Conservation (phyloP, 2,113 vertebrate genomes). For the Peromyscus californicus region DNA sequence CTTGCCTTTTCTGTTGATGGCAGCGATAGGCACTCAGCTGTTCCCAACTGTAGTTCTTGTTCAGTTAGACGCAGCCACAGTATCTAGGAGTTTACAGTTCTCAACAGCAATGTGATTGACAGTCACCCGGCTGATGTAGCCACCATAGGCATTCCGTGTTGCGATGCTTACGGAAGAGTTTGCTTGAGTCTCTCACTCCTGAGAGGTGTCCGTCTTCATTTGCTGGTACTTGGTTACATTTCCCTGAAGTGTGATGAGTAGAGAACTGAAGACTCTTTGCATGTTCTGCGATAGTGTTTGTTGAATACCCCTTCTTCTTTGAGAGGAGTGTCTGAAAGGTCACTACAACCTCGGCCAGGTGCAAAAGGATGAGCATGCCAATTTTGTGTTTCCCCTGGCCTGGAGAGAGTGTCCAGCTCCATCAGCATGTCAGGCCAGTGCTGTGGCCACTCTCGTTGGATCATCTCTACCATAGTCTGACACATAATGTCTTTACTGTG, state of each 20-base stretch:
- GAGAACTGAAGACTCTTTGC: constrained; percentile 95
- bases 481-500: constrained; percentile 97
- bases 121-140: neutral
- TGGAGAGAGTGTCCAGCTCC: constrained; percentile 94
- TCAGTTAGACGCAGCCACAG: neutral
- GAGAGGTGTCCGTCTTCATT: constrained; percentile 56
- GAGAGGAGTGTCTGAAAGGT: constrained; percentile 97
- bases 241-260: constrained; percentile 92
- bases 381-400: constrained; percentile 95
- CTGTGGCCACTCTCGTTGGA: constrained; percentile 98
- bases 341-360: constrained; percentile 96
- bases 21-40: neutral
- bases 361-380: constrained; percentile 97
- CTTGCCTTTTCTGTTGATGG: neutral
- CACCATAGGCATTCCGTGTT: neutral
- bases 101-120: neutral
- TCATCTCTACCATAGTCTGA: constrained; percentile 97
- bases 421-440: constrained; percentile 98
- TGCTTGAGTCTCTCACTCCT: neutral
- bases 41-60: neutral
- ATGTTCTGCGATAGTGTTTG: constrained; percentile 97
- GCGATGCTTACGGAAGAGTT: neutral
- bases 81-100: neutral
- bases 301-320: constrained; percentile 96
- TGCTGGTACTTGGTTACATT: constrained; percentile 92